Evolutionary conservation across 2,797 vertebrate genomes (phyloP).

Genomic region (Taeniopygia guttata): DNA sequence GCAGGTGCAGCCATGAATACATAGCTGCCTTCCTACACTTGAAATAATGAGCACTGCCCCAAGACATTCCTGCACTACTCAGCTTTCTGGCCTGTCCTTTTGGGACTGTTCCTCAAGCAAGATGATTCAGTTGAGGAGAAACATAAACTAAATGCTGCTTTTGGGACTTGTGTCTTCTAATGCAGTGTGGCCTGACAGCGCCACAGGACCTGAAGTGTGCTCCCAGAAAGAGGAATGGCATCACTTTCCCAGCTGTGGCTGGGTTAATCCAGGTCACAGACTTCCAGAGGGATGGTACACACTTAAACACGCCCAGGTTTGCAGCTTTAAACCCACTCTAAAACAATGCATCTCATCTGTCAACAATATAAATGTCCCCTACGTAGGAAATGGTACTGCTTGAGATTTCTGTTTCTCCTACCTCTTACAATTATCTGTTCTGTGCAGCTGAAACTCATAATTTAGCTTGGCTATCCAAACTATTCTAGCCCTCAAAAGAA

Average conservation of each 20-base stretch:
- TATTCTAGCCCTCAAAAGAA: background rate
- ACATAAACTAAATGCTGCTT: background rate
- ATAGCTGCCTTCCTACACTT: background rate
- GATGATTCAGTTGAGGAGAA: background rate
- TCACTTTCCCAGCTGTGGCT: background rate
- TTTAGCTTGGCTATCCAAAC: background rate
- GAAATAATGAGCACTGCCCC: background rate
- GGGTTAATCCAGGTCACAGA: background rate
- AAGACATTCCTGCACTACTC: background rate
- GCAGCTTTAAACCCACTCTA: background rate
- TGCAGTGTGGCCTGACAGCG: background rate
- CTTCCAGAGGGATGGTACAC: background rate
- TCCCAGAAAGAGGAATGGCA: background rate
- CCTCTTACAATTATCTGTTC: background rate
- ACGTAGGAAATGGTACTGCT: background rate
- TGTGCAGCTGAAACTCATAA: background rate
- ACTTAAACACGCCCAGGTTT: accelerated
- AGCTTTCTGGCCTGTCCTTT: background rate
- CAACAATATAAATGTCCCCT: background rate
- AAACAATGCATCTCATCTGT: background rate
- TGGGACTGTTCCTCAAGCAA: background rate
- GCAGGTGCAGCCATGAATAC: accelerated
- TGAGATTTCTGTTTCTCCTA: background rate
- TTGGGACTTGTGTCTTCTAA: background rate
- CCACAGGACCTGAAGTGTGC: accelerated